Percentiles rank a stretch among this genome's conserved stretches.
These are phyloP conservation scores for Myotis brandtii DNA, from an alignment of 2,113 vertebrate genomes.

Conservation along the genomic window DNA sequence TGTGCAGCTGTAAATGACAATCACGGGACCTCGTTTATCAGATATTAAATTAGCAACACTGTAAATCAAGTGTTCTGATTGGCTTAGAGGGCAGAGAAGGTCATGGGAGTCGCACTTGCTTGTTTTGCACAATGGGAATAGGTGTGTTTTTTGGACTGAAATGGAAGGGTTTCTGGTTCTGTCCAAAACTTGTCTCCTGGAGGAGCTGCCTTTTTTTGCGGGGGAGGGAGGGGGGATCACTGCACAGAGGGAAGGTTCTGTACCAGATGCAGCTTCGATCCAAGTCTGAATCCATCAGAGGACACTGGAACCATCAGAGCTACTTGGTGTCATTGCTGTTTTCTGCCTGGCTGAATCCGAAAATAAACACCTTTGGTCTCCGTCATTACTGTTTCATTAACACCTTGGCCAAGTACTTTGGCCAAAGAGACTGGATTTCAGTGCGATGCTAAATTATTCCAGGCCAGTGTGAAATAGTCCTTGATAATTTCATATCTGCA, in stretches of 20 bases:
- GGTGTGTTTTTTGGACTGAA: neutral
- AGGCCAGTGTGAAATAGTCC: constrained; percentile 66
- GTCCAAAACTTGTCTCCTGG: neutral
- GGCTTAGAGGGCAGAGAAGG: neutral
- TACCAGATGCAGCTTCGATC: neutral
- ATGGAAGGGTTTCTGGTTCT: neutral
- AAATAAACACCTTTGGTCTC: constrained; percentile 73
- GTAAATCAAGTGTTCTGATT: constrained; percentile 53
- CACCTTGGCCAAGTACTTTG: constrained; percentile 61
- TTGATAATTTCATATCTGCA: constrained; percentile 66
- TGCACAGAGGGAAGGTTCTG: neutral
- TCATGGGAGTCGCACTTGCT: neutral
- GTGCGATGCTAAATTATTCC: constrained; percentile 74
- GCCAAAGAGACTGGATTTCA: constrained; percentile 68
- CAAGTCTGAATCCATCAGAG: constrained; percentile 41
- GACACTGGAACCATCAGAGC: constrained; percentile 7
- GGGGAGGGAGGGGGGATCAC: neutral
- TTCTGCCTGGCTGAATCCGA: constrained; percentile 69
- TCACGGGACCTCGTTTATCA: constrained; percentile 17
- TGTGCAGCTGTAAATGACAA: constrained; percentile 70
- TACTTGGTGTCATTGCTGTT: constrained; percentile 64
- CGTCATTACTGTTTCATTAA: constrained; percentile 62
- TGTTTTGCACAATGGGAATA: neutral
- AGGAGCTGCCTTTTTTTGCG: neutral
- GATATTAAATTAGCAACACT: constrained; percentile 53